phyloP scores from a whole-genome alignment of 2,888 invertebrate species.

The Iphiclides podalirius region DNA sequence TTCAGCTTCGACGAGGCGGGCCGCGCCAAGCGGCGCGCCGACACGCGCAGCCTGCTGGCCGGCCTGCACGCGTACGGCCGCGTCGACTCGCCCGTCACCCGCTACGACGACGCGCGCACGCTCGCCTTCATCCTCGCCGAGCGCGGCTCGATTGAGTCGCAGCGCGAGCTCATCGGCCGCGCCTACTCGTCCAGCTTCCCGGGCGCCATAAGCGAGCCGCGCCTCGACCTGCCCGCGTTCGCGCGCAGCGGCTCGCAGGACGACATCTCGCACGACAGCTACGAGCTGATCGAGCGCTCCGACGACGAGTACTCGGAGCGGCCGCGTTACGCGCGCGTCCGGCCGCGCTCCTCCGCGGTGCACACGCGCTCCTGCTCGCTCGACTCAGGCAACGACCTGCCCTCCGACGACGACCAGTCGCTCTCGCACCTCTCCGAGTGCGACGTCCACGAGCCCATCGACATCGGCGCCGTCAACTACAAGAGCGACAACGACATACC shows the following conservation, averaged over 20 bases:
- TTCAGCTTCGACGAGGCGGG: constrained; percentile 87
- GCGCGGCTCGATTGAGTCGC: constrained; percentile 83
- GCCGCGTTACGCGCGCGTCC: constrained; percentile 52
- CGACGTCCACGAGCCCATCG: constrained; percentile 77
- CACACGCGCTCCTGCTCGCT: constrained; percentile 85
- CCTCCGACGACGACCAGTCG: constrained; percentile 85
- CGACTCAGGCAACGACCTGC: constrained; percentile 88
- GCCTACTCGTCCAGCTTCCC: constrained; percentile 93
- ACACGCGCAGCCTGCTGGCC: constrained; percentile 56
- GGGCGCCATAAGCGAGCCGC: constrained; percentile 86
- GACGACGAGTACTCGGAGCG: constrained; percentile 79
- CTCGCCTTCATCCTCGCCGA: constrained; percentile 43
- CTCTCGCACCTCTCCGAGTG: constrained; percentile 76
- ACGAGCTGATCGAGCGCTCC: constrained; percentile 90
- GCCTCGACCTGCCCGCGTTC: constrained; percentile 82
- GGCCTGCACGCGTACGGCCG: constrained; percentile 65
- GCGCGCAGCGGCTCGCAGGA: constrained; percentile 87
- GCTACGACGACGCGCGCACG: constrained; percentile 84
- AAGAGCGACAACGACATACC: constrained; percentile 85
- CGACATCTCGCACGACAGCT: constrained; percentile 93
- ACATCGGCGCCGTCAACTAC: constrained; percentile 81
- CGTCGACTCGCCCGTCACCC: constrained; percentile 85
- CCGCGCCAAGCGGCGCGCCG: constrained; percentile 79
- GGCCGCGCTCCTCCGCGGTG: constrained; percentile 53
- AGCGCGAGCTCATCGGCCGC: constrained; percentile 84